phyloP scores from a whole-genome alignment of 2,113 vertebrate species.

The Serinus canaria region DNA sequence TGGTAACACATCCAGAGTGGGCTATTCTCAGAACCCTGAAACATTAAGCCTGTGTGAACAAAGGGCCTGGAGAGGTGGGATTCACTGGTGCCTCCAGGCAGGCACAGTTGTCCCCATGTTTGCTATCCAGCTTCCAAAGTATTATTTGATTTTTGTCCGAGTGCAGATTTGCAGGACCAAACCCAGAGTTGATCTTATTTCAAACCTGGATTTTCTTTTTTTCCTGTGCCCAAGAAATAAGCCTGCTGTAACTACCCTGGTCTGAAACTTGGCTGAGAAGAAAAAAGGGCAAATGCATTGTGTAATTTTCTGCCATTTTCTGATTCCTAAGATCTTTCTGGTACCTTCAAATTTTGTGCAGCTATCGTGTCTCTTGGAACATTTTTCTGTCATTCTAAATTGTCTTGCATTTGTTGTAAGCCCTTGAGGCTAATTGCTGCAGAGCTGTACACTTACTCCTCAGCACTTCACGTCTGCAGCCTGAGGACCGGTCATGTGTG shows the following conservation, averaged over 20 bases:
- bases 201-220: background rate
- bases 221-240: background rate
- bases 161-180: background rate
- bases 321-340: background rate
- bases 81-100: background rate
- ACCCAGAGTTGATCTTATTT: background rate
- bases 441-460: background rate
- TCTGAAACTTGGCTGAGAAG: background rate
- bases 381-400: conserved; percentile 23
- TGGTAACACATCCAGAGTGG: background rate
- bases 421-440: background rate
- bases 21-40: background rate
- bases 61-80: background rate
- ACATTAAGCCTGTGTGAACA: background rate
- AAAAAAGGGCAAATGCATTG: background rate
- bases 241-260: background rate
- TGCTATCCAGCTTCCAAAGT: background rate
- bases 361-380: background rate
- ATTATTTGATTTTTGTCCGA: background rate
- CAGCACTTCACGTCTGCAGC: fast-evolving
- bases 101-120: background rate
- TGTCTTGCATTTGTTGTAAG: background rate
- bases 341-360: conserved; percentile 25
- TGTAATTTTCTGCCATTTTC: conserved; percentile 32
- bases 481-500: fast-evolving